Percentiles rank a stretch among this genome's conserved stretches.
These are phyloP conservation scores for Volucella inflata DNA, from an alignment of 2,888 invertebrate species.

Conservation along the genomic window DNA sequence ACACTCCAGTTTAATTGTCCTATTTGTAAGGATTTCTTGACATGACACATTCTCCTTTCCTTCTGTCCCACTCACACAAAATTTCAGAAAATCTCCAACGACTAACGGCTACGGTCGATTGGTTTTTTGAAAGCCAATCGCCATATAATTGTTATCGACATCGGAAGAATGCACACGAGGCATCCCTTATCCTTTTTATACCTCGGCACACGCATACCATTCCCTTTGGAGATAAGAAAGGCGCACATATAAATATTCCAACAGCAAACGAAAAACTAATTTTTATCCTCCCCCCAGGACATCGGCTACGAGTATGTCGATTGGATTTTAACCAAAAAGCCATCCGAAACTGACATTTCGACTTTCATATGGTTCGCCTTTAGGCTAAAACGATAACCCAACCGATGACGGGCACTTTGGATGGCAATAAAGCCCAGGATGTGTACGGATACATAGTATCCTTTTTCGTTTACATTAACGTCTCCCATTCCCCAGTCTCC, in stretches of 20 bases:
- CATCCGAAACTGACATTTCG: conserved; percentile 48
- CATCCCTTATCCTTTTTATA: conserved; percentile 31
- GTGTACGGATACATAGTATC: conserved; percentile 12
- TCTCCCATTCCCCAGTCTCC: conserved; percentile 2
- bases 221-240: background rate
- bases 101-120: conserved; percentile 38
- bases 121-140: conserved; percentile 52
- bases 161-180: conserved; percentile 55
- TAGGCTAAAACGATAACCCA: conserved; percentile 29
- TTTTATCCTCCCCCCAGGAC: conserved; percentile 40
- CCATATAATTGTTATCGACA: conserved; percentile 60
- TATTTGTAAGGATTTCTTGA: no score
- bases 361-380: conserved; percentile 35
- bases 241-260: background rate
- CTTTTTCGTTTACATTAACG: conserved; percentile 40
- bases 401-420: conserved; percentile 31
- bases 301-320: conserved; percentile 25
- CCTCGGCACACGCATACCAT: conserved; percentile 12
- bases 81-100: background rate
- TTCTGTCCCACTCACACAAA: no score
- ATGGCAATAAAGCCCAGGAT: conserved; percentile 41
- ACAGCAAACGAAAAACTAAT: conserved; percentile 34
- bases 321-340: conserved; percentile 48
- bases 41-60: no score
- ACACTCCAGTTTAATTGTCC: no score